Base-by-base conservation (phyloP, 2,113 vertebrate genomes). In the Paedocypris sp. region DNA sequence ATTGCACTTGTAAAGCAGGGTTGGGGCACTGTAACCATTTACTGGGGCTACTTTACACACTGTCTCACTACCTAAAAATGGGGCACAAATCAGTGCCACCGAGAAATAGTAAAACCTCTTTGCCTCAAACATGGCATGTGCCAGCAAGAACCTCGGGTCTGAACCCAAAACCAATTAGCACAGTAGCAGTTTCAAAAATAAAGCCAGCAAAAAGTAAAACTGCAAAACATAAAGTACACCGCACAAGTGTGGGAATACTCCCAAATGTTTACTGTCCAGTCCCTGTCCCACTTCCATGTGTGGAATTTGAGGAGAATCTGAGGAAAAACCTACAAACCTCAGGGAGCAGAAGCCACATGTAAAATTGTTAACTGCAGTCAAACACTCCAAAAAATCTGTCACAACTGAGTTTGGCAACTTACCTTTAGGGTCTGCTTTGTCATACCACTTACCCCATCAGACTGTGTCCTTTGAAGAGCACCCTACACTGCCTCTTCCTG, bases 111-210 rank as follows among this genome's bases (percentile, higher is more conserved):
- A 58, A 45, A 29, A 43, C 39, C 18, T 42, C 54, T 28, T 41
- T 42, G 39, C 54, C 39, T 43, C 54, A 58, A 58, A 26, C 38
- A 26, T 56, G 52, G 22, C 51, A 54, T 54, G 35, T 54, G 18
- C 35, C 52, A 23, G 38, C 35, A 25, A 38, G 52, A 22, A 39
- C 52, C 23, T 56, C 39, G 15, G 35, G 52, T 8, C 19, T 56
- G 4, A 54, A 36, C 9, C 51, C 15, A 36, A 39, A 7, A n/a
- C 4, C 51, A 38, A 23, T 54, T 23, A 38, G 31, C 31, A 36
- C 19, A 36, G 51, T 54, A 29, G n/a, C 6, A 7, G 12, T 49
- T 6, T 29, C 25, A 11, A 49, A 49, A 29, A 25, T 29, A 15
- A 49, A 49, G n/a, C 23, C 46, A 49, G 4, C 28, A 29, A 15